Conservation (phyloP, 2,888 invertebrate species). For the Barypeithes pellucidus region DNA sequence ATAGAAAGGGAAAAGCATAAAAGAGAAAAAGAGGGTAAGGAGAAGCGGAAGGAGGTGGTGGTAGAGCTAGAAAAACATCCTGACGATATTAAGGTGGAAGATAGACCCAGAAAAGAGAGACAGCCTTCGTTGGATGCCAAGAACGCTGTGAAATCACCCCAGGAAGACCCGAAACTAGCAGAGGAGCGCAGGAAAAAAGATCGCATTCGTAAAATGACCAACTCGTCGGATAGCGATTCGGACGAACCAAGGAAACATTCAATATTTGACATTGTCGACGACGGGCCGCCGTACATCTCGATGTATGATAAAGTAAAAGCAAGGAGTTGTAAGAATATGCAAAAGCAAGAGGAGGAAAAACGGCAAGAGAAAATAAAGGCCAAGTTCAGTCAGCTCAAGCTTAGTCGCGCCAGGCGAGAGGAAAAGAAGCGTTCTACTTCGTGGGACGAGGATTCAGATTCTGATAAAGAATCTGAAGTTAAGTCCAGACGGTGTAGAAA, state of each 20-base stretch:
- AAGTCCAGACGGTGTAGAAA: constrained; percentile 64
- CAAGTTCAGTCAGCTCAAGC: constrained; percentile 90
- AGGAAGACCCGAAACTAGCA: constrained; percentile 51
- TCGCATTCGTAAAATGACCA: constrained; percentile 67
- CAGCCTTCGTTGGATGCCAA: constrained; percentile 27
- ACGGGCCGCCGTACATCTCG: constrained; percentile 92
- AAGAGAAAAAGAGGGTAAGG: constrained; percentile 50
- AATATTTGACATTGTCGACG: constrained; percentile 91
- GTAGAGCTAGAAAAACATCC: constrained; percentile 52
- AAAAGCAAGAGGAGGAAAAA: constrained; percentile 92
- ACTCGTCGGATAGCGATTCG: constrained; percentile 81
- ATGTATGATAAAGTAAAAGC: constrained; percentile 99
- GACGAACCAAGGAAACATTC: constrained; percentile 92
- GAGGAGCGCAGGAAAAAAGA: constrained; percentile 58
- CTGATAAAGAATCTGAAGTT: constrained; percentile 67
- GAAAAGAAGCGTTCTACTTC: constrained; percentile 92
- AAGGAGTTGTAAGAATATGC: constrained; percentile 93
- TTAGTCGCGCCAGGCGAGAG: constrained; percentile 89
- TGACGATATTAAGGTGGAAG: constrained; percentile 53
- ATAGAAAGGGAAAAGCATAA: constrained; percentile 76
- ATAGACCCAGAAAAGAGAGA: constrained; percentile 56
- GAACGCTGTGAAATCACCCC: constrained; percentile 58
- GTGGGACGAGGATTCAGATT: constrained; percentile 91
- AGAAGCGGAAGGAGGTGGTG: constrained; percentile 53
- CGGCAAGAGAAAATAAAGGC: constrained; percentile 90